phyloP scores from a whole-genome alignment of 2,797 vertebrate genomes.

The Pantherophis alleghaniensis region DNA sequence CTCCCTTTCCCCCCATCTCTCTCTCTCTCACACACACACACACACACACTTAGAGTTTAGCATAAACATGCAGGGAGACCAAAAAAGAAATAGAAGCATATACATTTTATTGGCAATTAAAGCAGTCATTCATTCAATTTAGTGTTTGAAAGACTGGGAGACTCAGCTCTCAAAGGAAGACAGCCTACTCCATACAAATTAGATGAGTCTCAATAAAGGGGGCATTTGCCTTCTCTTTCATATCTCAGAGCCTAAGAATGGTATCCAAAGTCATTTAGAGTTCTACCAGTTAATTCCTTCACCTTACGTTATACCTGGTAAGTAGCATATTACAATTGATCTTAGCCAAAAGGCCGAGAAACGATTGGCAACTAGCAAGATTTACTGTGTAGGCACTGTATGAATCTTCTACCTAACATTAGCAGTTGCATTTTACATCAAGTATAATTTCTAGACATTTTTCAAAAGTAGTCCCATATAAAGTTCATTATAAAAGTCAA shows the following conservation, averaged over 20 bases:
- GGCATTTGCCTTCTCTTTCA: background rate
- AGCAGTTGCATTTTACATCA: background rate
- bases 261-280: background rate
- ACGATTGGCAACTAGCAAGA: background rate
- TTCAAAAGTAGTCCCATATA: background rate
- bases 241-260: background rate
- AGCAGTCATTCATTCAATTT: background rate
- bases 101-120: background rate
- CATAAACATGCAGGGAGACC: background rate
- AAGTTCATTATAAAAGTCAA: background rate
- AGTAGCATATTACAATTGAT: background rate
- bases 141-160: background rate
- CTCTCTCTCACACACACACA: no score
- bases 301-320: background rate
- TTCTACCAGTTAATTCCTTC: background rate
- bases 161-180: background rate
- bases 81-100: background rate
- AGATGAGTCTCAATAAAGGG: background rate
- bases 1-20: fast-evolving
- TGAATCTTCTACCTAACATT: background rate
- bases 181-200: background rate
- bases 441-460: background rate
- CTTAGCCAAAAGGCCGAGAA: no score
- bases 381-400: background rate
- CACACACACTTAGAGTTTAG: background rate